Evolutionary conservation across 2,797 vertebrate genomes (phyloP).

Genomic region (Melanotaenia parkinsoni): DNA sequence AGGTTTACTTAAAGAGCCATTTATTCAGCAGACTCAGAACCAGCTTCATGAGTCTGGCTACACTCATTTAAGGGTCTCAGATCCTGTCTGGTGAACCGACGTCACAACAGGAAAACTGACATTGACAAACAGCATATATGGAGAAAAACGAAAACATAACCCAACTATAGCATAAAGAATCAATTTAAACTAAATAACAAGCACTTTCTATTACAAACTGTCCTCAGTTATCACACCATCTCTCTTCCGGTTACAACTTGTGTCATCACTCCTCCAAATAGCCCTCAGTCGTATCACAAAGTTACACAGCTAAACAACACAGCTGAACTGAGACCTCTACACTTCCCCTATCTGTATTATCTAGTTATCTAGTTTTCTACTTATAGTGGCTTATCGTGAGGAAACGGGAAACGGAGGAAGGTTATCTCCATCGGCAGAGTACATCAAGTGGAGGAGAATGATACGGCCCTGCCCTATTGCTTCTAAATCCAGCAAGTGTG

Average conservation of each 20-base stretch:
- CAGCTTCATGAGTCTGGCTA: conserved; percentile 10
- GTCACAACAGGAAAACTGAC: conserved; percentile 47
- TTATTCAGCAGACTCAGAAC: conserved; percentile 27
- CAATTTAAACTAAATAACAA: conserved; percentile 6
- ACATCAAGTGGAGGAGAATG: conserved; percentile 36
- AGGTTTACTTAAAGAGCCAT: conserved; percentile 46
- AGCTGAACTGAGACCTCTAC: conserved; percentile 33
- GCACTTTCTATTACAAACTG: conserved; percentile 16
- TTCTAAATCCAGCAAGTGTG: conserved; percentile 17
- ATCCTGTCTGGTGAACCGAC: conserved; percentile 14
- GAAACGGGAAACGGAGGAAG: conserved; percentile 67
- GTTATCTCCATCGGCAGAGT: conserved; percentile 35
- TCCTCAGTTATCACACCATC: conserved; percentile 26
- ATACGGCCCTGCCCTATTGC: conserved; percentile 31
- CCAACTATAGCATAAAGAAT: conserved; percentile 2
- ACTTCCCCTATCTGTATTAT: conserved; percentile 58
- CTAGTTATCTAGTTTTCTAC: conserved; percentile 7
- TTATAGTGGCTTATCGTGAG: conserved; percentile 55
- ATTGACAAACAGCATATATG: conserved; percentile 28
- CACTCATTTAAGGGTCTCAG: conserved; percentile 21
- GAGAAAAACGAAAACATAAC: conserved; percentile 31
- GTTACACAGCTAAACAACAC: conserved; percentile 37
- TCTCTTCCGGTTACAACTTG: conserved; percentile 14
- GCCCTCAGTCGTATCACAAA: conserved; percentile 31
- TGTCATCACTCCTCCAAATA: conserved; percentile 56